phyloP scores from a whole-genome alignment of 2,113 vertebrate genomes.

The Planiliza haematocheilus region DNA sequence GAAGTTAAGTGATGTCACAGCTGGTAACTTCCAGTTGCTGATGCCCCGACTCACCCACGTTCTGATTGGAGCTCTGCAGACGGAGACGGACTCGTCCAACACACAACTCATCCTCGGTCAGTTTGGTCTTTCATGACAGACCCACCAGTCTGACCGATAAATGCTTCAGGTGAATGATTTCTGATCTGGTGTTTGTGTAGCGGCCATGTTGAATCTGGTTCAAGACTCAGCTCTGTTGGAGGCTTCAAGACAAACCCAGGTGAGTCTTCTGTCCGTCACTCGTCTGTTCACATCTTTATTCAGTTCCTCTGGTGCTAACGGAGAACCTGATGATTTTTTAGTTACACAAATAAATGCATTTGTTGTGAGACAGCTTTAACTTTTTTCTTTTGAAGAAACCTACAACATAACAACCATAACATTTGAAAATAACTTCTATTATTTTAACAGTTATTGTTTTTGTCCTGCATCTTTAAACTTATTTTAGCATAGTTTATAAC shows the following conservation, averaged over 20 bases:
- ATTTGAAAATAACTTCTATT: too few relatives aligned
- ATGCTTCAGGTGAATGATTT: not conserved
- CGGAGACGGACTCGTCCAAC: slow-evolving; percentile 91
- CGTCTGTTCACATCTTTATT: not conserved
- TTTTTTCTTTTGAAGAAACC: too few relatives aligned
- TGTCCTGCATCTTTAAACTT: too few relatives aligned
- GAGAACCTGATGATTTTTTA: too few relatives aligned
- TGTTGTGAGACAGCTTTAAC: too few relatives aligned
- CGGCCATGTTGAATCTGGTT: slow-evolving; percentile 93
- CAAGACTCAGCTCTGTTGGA: slow-evolving; percentile 91
- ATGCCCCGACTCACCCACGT: slow-evolving; percentile 92
- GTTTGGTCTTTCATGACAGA: slow-evolving; percentile 2
- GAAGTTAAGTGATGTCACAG: slow-evolving; percentile 77
- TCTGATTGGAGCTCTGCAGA: slow-evolving; percentile 93
- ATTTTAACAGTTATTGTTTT: too few relatives aligned
- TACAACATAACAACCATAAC: too few relatives aligned
- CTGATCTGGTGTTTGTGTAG: slow-evolving; percentile 71
- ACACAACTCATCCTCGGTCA: slow-evolving; percentile 94
- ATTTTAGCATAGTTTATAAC: too few relatives aligned
- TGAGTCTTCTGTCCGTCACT: slow-evolving; percentile 74
- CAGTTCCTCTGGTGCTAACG: too few relatives aligned
- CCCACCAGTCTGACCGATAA: not conserved
- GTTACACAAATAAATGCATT: too few relatives aligned
- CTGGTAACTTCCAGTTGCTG: slow-evolving; percentile 67
- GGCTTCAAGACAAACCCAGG: slow-evolving; percentile 87